These are phyloP conservation scores for Petrophora chlorosata DNA, from an alignment of 2,888 invertebrate genomes.

Conservation along the genomic window DNA sequence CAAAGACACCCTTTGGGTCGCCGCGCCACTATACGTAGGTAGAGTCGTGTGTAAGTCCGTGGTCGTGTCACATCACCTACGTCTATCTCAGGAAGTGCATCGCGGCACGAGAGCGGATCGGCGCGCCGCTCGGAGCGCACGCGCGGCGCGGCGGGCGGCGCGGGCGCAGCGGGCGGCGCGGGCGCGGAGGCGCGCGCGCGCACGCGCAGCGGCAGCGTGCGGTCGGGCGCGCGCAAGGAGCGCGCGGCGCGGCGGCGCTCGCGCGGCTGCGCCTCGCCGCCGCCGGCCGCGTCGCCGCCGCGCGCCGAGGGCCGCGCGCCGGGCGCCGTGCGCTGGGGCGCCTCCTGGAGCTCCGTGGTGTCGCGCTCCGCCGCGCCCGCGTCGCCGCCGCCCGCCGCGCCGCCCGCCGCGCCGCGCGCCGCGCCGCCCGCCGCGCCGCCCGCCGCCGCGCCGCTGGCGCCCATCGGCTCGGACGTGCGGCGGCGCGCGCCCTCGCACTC, in stretches of 20 bases:
- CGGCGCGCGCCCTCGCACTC: slow-evolving; percentile 61
- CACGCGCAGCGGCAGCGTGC: slow-evolving; percentile 33
- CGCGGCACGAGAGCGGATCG: background rate
- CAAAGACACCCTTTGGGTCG: too few species aligned
- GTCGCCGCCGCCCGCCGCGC: slow-evolving; percentile 27
- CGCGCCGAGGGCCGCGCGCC: slow-evolving; percentile 33
- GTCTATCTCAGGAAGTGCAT: background rate
- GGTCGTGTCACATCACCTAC: too few species aligned
- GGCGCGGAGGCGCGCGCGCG: slow-evolving; percentile 27
- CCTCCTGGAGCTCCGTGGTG: slow-evolving; percentile 68
- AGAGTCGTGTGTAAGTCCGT: too few species aligned
- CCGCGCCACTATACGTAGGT: too few species aligned
- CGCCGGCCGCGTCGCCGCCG: slow-evolving; percentile 21
- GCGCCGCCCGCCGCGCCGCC: slow-evolving; percentile 28
- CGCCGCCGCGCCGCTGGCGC: slow-evolving; percentile 52
- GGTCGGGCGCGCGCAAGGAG: slow-evolving; percentile 36
- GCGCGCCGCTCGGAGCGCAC: slow-evolving; percentile 58
- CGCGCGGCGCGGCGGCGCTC: slow-evolving; percentile 31
- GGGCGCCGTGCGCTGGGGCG: slow-evolving; percentile 60
- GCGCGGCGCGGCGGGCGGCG: slow-evolving; percentile 35
- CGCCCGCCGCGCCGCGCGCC: slow-evolving; percentile 31
- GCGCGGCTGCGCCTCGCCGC: slow-evolving; percentile 36
- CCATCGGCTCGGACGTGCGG: slow-evolving; percentile 68
- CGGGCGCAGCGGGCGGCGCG: slow-evolving; percentile 16
- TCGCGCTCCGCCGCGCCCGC: slow-evolving; percentile 43